Evolutionary conservation across 2,113 vertebrate species (phyloP).

Genomic region (Thamnaconus septentrionalis): DNA sequence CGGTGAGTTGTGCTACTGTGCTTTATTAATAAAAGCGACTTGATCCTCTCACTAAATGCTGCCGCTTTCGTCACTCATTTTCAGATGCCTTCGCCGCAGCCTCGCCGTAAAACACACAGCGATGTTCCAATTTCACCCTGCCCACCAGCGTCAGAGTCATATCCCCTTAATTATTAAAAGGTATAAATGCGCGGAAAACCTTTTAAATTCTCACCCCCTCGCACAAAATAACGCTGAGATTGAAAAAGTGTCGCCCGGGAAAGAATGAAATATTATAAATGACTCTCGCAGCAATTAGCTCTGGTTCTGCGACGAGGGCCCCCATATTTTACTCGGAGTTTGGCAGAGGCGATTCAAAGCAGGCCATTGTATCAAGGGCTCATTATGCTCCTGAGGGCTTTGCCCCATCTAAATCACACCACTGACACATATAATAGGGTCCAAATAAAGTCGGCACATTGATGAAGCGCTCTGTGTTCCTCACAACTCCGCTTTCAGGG

Average conservation of each 20-base stretch:
- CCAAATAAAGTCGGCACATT: constrained; percentile 63
- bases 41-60: neutral
- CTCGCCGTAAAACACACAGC: constrained; percentile 23
- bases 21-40: neutral
- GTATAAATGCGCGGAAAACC: constrained; percentile 31
- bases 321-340: constrained; percentile 44
- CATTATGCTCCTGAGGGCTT: constrained; percentile 51
- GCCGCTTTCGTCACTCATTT: constrained; percentile 9
- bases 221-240: constrained; percentile 23
- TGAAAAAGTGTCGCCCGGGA: constrained; percentile 36
- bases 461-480: constrained; percentile 58
- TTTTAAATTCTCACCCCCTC: constrained; percentile 29
- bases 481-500: constrained; percentile 33
- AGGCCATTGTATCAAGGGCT: constrained; percentile 51
- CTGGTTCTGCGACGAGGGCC: constrained; percentile 30
- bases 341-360: constrained; percentile 45
- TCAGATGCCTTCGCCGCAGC: constrained; percentile 6
- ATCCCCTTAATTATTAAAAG: constrained; percentile 21
- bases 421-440: constrained; percentile 49
- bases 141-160: constrained; percentile 2
- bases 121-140: constrained; percentile 3
- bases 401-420: constrained; percentile 55
- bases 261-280: constrained; percentile 41
- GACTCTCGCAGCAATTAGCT: constrained; percentile 48
- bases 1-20: neutral